These are phyloP conservation scores for Pomatostomus ruficeps DNA, from an alignment of 2,113 vertebrate genomes.

Conservation along the genomic window DNA sequence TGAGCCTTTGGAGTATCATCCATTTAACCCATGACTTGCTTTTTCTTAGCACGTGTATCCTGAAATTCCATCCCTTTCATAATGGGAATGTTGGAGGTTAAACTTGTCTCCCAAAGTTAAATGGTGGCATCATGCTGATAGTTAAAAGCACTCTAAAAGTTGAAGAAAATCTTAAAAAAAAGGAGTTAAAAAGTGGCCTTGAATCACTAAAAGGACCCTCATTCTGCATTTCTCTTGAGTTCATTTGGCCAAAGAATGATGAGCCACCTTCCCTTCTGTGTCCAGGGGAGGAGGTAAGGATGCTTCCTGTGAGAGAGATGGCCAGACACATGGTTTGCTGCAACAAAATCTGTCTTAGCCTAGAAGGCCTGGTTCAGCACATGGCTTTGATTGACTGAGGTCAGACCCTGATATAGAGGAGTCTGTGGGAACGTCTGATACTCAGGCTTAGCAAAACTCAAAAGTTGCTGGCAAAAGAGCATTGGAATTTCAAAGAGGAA, in stretches of 20 bases:
- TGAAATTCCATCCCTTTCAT: not conserved
- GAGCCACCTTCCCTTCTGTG: not conserved
- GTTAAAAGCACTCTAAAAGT: not conserved
- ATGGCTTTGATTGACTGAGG: not conserved
- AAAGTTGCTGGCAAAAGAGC: not conserved
- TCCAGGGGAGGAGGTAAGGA: not conserved
- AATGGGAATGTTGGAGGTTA: not conserved
- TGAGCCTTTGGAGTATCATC: not conserved
- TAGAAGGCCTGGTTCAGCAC: not conserved
- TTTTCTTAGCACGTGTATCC: not conserved
- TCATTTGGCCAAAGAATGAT: not conserved
- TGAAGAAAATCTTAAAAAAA: not conserved
- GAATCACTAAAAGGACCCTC: not conserved
- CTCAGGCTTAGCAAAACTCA: not conserved
- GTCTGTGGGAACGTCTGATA: not conserved
- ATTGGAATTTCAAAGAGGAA: not conserved
- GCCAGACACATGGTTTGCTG: fast-evolving
- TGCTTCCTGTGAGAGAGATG: not conserved
- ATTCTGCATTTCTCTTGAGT: not conserved
- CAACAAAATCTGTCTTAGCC: not conserved
- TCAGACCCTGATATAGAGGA: not conserved
- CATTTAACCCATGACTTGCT: not conserved
- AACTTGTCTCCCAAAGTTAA: not conserved
- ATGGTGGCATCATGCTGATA: not conserved
- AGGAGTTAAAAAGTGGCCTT: not conserved